Percentiles rank a stretch among this genome's conserved stretches.
These are phyloP conservation scores for Caenorhabditis parvicauda DNA, from an alignment of 2,888 invertebrate species.

Conservation along the genomic window DNA sequence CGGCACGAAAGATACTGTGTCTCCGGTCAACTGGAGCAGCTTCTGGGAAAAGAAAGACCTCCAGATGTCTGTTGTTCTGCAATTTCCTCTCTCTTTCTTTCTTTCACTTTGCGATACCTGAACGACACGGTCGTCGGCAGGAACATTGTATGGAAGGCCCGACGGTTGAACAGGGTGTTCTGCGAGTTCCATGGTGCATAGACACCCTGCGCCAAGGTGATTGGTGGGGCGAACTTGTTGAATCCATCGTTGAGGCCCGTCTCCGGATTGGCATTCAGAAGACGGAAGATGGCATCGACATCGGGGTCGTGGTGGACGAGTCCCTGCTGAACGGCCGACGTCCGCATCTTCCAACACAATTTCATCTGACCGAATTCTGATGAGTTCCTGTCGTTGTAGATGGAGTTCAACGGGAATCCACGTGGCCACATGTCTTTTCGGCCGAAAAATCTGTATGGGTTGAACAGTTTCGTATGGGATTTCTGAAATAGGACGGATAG, in stretches of 20 bases:
- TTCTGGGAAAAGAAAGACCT: conserved; percentile 37
- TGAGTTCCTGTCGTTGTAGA: conserved; percentile 22
- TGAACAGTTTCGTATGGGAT: conserved; percentile 17
- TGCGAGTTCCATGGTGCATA: conserved; percentile 46
- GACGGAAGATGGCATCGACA: conserved; percentile 34
- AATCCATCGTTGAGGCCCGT: conserved; percentile 27
- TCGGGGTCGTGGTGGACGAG: conserved; percentile 38
- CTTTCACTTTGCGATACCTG: conserved; percentile 1
- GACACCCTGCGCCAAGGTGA: conserved; percentile 24
- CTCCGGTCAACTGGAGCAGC: conserved; percentile 31
- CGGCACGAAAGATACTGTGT: conserved; percentile 32
- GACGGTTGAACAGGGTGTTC: conserved; percentile 39
- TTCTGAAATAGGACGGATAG: no score
- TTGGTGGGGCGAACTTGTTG: conserved; percentile 33
- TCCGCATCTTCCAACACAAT: conserved; percentile 18
- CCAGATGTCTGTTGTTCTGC: conserved; percentile 40
- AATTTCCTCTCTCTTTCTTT: no score
- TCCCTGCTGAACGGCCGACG: conserved; percentile 40
- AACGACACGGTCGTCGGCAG: conserved; percentile 42
- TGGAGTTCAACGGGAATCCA: conserved; percentile 36
- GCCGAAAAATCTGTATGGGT: conserved; percentile 37
- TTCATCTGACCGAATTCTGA: conserved; percentile 12
- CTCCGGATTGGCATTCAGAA: conserved; percentile 23
- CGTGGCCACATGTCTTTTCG: conserved; percentile 33
- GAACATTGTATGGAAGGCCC: conserved; percentile 38